phyloP scores from a whole-genome alignment of 2,888 invertebrate genomes.

The Junonia oenone region DNA sequence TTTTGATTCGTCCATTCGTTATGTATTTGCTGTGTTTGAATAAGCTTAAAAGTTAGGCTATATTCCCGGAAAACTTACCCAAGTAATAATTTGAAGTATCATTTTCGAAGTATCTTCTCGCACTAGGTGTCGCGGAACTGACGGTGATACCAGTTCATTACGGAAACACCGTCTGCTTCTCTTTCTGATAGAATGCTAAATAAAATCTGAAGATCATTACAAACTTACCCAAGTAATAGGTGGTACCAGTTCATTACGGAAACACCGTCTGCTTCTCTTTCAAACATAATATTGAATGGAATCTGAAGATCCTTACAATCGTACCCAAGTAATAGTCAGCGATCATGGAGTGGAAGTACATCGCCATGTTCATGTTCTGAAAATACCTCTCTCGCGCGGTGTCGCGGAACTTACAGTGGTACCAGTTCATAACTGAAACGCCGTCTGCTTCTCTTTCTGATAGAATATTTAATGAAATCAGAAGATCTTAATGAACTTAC shows the following conservation, averaged over 20 bases:
- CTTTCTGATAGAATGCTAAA: slow-evolving; percentile 87
- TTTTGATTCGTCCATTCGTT: too few species aligned
- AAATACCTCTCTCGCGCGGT: slow-evolving; percentile 97
- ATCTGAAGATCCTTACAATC: too few species aligned
- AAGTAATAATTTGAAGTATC: slow-evolving; percentile 99
- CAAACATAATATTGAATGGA: too few species aligned
- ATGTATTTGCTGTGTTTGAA: too few species aligned
- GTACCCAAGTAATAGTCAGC: slow-evolving; percentile 98
- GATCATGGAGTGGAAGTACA: slow-evolving; percentile 97
- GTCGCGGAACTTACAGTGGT: slow-evolving; percentile 96
- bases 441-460: slow-evolving; percentile 98
- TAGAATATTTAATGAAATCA: too few species aligned
- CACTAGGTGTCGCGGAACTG: slow-evolving; percentile 96
- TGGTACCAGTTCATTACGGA: too few species aligned
- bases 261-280: too few species aligned
- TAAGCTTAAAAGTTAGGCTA: too few species aligned
- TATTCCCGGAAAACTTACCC: too few species aligned
- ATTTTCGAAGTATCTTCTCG: slow-evolving; percentile 97
- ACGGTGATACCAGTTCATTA: slow-evolving; percentile 98
- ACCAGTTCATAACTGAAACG: slow-evolving; percentile 99
- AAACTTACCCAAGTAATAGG: slow-evolving; percentile 97
- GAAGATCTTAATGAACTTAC: slow-evolving; percentile 65
- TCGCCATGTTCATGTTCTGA: slow-evolving; percentile 97
- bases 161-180: slow-evolving; percentile 98
- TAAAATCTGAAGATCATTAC: too few species aligned